Evolutionary conservation across 2,113 vertebrate genomes (phyloP).

Genomic region (pig (Sus scrofa)): DNA sequence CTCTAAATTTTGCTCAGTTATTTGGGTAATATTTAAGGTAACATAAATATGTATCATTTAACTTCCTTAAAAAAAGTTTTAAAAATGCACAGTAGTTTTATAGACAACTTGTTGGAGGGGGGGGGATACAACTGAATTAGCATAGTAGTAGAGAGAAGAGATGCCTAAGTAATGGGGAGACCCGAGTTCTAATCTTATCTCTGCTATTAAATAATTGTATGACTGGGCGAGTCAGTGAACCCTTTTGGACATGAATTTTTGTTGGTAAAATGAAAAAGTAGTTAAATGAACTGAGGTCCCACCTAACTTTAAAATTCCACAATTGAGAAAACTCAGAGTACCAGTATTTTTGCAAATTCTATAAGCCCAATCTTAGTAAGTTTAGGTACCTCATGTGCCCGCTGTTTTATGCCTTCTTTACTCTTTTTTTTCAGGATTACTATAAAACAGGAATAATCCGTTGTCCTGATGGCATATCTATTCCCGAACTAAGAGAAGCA

Average conservation of each 20-base stretch:
- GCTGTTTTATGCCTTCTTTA: slow-evolving; percentile 58
- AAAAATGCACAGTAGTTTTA: neutral
- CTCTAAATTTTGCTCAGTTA: slow-evolving; percentile 26
- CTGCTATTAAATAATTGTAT: slow-evolving; percentile 50
- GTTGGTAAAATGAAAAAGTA: slow-evolving; percentile 31
- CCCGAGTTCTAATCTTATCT: neutral
- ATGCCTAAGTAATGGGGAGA: neutral
- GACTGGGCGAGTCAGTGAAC: neutral
- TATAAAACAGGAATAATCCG: slow-evolving; percentile 99
- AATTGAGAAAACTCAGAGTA: slow-evolving; percentile 13
- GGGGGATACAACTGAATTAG: neutral
- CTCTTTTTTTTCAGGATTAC: slow-evolving; percentile 92
- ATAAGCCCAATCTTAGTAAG: neutral
- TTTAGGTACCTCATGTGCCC: neutral
- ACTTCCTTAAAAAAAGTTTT: neutral
- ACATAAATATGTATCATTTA: neutral
- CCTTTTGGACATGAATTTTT: slow-evolving; percentile 19
- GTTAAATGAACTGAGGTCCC: neutral
- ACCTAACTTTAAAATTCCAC: slow-evolving; percentile 40
- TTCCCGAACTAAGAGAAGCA: slow-evolving; percentile 98
- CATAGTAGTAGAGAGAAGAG: neutral
- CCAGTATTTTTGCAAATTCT: slow-evolving; percentile 21
- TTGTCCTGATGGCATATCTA: slow-evolving; percentile 99
- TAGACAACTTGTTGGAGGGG: neutral
- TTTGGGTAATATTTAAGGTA: slow-evolving; percentile 33